These are phyloP conservation scores for Stenodema calcarata DNA, from an alignment of 2,888 invertebrate species.

Conservation along the genomic window DNA sequence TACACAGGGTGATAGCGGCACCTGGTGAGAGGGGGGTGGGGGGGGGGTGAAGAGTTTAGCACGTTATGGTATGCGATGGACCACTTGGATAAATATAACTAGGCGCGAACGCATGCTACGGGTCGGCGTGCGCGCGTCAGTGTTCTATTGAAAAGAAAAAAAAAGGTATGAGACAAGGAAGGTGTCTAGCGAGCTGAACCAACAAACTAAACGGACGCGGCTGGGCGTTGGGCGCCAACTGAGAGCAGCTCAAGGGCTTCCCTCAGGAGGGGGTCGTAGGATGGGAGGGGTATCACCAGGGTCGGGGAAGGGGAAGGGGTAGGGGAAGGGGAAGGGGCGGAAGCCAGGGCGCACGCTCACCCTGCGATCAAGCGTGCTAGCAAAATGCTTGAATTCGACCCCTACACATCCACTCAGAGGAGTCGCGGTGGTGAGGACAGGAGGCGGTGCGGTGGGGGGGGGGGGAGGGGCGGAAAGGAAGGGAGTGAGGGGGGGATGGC, in stretches of 20 bases:
- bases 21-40: neutral
- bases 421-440: neutral
- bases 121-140: neutral
- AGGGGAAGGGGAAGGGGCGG: neutral
- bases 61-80: neutral
- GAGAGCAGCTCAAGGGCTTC: slow-evolving; percentile 14
- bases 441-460: neutral
- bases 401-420: neutral
- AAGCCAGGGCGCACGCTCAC: slow-evolving; percentile 20
- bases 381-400: slow-evolving; percentile 21
- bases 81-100: neutral
- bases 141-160: neutral
- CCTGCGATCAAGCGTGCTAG: slow-evolving; percentile 20
- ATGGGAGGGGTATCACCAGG: neutral
- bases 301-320: neutral
- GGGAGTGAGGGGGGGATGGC: neutral
- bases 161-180: neutral
- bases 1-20: slow-evolving; percentile 13
- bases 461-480: neutral
- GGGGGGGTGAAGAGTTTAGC: neutral
- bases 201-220: slow-evolving; percentile 24
- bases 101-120: slow-evolving; percentile 20
- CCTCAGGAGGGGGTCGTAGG: neutral
- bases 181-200: slow-evolving; percentile 1
- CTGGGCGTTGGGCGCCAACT: slow-evolving; percentile 30